Evolutionary conservation across 1,140 invertebrate genomes (phyloP).

Genomic region (Drosophila bocqueti): DNA sequence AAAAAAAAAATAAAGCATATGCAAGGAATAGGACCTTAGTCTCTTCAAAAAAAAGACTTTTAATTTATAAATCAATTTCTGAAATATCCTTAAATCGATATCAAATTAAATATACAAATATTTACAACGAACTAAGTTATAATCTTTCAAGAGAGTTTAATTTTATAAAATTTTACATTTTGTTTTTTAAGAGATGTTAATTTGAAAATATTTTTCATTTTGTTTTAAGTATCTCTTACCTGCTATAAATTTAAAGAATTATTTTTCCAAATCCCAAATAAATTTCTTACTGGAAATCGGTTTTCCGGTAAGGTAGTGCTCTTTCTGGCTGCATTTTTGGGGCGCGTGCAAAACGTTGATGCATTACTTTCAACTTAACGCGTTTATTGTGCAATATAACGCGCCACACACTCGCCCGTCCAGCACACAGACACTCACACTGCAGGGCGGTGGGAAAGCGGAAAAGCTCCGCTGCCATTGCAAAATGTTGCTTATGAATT

Average conservation of each 20-base stretch:
- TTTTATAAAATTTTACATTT: no score
- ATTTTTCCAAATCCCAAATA: no score
- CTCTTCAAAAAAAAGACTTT: background rate
- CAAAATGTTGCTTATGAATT: conserved; percentile 83
- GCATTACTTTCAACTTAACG: conserved; percentile 82
- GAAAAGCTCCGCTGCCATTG: conserved; percentile 44
- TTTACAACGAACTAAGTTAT: no score
- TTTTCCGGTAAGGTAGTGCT: conserved; percentile 7
- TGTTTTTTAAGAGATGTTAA: no score
- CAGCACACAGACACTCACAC: conserved; percentile 13
- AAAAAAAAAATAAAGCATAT: background rate
- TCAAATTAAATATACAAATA: no score
- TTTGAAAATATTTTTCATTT: no score
- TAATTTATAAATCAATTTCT: background rate
- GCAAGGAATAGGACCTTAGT: background rate
- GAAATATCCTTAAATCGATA: background rate
- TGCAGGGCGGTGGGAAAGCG: background rate
- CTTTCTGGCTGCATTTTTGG: conserved; percentile 23
- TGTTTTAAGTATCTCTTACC: no score
- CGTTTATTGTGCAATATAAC: conserved; percentile 73
- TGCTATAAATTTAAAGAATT: no score
- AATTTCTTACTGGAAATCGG: background rate
- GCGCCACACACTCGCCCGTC: conserved; percentile 22
- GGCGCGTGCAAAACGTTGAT: conserved; percentile 67
- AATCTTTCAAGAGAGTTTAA: no score